A percentile compares a stretch with the other conserved stretches of the same genome.
Conservation (phyloP, 2,888 invertebrate genomes). For the Calliphora vomitoria region DNA sequence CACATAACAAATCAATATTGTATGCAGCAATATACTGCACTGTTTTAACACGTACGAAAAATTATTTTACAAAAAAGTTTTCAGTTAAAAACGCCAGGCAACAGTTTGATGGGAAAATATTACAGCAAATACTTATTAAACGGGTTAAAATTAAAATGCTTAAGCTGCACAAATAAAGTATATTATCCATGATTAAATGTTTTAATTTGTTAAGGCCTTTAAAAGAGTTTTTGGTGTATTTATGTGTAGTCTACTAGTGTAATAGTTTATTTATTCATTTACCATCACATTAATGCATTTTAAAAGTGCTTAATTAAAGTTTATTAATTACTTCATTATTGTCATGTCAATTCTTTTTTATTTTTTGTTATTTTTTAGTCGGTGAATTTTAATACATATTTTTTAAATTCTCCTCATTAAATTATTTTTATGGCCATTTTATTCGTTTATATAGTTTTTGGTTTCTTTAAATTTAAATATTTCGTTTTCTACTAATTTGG, state of each 20-base stretch:
- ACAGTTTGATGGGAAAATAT: neutral
- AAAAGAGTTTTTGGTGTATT: neutral
- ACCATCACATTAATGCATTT: slow-evolving; percentile 63
- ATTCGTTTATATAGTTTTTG: slow-evolving; percentile 8
- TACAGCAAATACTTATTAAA: neutral
- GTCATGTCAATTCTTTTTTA: slow-evolving; percentile 58
- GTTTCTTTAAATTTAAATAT: neutral
- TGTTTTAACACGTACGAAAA: slow-evolving; percentile 34
- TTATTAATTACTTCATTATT: slow-evolving; percentile 73
- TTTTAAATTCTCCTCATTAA: neutral
- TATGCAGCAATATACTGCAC: neutral
- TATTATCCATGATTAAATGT: neutral
- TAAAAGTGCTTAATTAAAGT: slow-evolving; percentile 70
- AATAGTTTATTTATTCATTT: slow-evolving; percentile 58
- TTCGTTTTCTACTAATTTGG: neutral
- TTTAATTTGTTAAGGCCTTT: neutral
- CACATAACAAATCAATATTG: slow-evolving; percentile 68
- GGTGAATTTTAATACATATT: neutral
- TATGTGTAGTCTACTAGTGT: neutral
- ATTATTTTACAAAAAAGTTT: slow-evolving; percentile 14
- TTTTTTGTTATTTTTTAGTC: slow-evolving; percentile 10
- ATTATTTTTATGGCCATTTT: slow-evolving; percentile 11
- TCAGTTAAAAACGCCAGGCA: slow-evolving; percentile 2
- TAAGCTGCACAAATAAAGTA: no score
- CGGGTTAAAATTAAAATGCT: neutral